phyloP scores from a whole-genome alignment of 2,888 invertebrate genomes.

The Lithophane semibrunnea region DNA sequence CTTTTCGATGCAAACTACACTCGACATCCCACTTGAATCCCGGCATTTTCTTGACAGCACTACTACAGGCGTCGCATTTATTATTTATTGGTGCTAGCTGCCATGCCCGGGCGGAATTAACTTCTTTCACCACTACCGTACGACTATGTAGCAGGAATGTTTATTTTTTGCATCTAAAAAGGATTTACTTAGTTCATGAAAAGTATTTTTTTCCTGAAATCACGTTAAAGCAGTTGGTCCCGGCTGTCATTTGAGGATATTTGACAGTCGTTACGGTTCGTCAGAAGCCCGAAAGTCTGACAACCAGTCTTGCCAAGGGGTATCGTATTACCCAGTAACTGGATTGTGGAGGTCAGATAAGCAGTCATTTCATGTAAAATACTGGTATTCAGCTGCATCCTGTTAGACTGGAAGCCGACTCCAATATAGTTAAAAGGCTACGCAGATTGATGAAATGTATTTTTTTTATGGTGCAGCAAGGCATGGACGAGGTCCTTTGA shows the following conservation, averaged over 20 bases:
- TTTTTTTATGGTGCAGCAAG: background rate
- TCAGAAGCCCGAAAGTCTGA: too few species aligned
- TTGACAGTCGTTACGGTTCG: too few species aligned
- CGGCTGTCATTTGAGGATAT: too few species aligned
- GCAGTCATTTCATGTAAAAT: too few species aligned
- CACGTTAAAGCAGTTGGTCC: too few species aligned
- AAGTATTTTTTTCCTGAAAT: background rate
- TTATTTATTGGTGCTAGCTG: conserved; percentile 51
- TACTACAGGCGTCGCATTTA: conserved; percentile 32
- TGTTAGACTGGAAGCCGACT: too few species aligned
- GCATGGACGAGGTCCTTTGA: background rate
- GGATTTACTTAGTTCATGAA: background rate
- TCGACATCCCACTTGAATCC: conserved; percentile 11
- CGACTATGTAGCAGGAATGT: background rate
- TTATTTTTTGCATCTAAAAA: conserved; percentile 12
- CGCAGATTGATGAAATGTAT: background rate
- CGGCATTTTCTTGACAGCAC: conserved; percentile 38
- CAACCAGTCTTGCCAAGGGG: too few species aligned
- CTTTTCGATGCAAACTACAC: background rate
- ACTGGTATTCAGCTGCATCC: too few species aligned
- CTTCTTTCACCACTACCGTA: conserved; percentile 26
- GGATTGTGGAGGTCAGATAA: too few species aligned
- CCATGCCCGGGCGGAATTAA: conserved; percentile 8
- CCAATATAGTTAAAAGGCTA: too few species aligned
- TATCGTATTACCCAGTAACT: too few species aligned